phyloP scores from a whole-genome alignment of 2,888 invertebrate species.

The Antheraea assamensis region DNA sequence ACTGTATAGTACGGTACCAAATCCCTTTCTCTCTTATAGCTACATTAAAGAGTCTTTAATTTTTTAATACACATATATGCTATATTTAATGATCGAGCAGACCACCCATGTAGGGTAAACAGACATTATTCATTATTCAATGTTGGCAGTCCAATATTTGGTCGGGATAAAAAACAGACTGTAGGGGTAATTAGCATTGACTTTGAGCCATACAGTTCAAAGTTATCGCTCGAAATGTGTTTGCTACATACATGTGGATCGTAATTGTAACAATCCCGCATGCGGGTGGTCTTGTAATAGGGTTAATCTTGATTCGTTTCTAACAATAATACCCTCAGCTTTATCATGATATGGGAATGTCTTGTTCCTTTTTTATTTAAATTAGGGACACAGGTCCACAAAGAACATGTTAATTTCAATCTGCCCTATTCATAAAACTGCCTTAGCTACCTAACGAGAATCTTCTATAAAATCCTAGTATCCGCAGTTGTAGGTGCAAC shows the following conservation, averaged over 20 bases:
- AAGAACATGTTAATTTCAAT: too few relatives aligned
- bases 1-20: too few relatives aligned
- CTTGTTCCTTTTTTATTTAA: background rate
- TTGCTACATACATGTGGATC: constrained; percentile 27
- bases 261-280: constrained; percentile 49
- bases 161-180: constrained; percentile 33
- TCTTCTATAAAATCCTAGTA: too few relatives aligned
- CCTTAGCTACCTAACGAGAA: too few relatives aligned
- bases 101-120: constrained; percentile 49
- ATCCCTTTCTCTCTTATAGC: too few relatives aligned
- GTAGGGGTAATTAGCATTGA: constrained; percentile 44
- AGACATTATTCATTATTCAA: constrained; percentile 24
- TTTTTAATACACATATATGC: constrained; percentile 22
- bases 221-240: background rate
- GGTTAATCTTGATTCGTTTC: constrained; percentile 54
- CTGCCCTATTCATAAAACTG: too few relatives aligned
- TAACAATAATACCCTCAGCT: constrained; percentile 9
- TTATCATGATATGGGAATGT: background rate
- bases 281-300: constrained; percentile 68
- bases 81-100: constrained; percentile 36
- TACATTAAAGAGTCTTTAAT: background rate
- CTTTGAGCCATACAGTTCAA: constrained; percentile 23
- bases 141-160: constrained; percentile 41
- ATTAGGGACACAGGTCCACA: too few relatives aligned
- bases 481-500: too few relatives aligned